Percentiles rank a stretch among this genome's conserved stretches.
Evolutionary conservation across 2,797 vertebrate species (phyloP).

Genomic region (Arnoldichthys spilopterus): DNA sequence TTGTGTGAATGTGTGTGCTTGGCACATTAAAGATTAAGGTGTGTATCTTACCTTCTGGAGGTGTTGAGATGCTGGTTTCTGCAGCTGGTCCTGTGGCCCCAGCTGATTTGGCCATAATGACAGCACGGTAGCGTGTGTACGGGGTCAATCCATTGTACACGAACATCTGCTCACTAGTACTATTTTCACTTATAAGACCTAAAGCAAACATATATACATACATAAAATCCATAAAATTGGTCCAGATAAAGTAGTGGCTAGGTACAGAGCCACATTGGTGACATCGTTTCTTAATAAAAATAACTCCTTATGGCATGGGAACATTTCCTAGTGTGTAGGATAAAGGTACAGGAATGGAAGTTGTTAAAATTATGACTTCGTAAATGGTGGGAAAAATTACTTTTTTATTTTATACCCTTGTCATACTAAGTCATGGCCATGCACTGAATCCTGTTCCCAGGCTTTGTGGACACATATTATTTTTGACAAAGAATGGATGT

Average conservation of each 20-base stretch:
- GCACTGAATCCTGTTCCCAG: too few species aligned
- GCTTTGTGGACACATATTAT: too few species aligned
- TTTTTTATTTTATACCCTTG: too few species aligned
- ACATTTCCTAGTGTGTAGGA: too few species aligned
- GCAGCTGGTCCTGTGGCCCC: constrained; percentile 87
- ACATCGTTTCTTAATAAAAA: too few species aligned
- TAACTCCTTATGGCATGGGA: too few species aligned
- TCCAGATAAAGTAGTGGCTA: not conserved
- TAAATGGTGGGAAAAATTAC: too few species aligned
- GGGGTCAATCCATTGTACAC: constrained; percentile 83
- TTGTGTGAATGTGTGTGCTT: not conserved
- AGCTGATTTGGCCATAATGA: constrained; percentile 84
- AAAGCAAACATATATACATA: constrained; percentile 37
- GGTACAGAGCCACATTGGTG: too few species aligned
- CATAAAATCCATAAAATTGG: not conserved
- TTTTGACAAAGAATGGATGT: too few species aligned
- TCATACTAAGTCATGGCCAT: too few species aligned
- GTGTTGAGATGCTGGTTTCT: constrained; percentile 80
- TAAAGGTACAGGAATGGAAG: too few species aligned
- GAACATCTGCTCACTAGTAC: constrained; percentile 86
- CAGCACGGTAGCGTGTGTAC: constrained; percentile 84
- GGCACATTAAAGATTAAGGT: not conserved
- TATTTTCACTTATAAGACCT: constrained; percentile 89
- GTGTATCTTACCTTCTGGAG: constrained; percentile 82
- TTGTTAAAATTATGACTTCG: too few species aligned